Evolutionary conservation across 2,113 vertebrate genomes (phyloP), one percentile per base, ranked within the genome.

Genomic region (Saimiri boliviensis): DNA sequence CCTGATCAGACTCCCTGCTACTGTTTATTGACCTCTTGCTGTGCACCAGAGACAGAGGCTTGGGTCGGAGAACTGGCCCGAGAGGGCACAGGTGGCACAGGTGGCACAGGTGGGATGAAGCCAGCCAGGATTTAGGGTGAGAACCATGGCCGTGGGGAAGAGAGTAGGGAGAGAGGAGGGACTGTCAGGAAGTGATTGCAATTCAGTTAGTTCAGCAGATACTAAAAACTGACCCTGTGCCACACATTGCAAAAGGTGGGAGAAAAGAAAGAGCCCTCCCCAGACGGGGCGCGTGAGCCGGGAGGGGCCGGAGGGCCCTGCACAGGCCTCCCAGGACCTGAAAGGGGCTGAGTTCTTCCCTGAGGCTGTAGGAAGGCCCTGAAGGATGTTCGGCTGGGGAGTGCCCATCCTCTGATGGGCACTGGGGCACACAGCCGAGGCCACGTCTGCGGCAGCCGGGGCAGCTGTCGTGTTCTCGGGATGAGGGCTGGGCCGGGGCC

Each of bases 1-100:
- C 20, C 27, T 35, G 71, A 14, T 32, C 68, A 30, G 77, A 63
- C 54, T 16, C 74, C 16, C 14, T 35, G 1, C 90, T 8, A 8
- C 49, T 0, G 0, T 3, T 10, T 32, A 8, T 11, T 56, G 23
- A 19, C 20, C 37, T 35, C 45, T 23, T 42, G 8, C 19, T 52
- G 25, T 37, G 40, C 19, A 30, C 23, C 25, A 80, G 10, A 5
- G 25, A 47, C 6, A 0, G 52, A 40, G 76, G 35, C 45, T 20
- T 5, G 3, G 70, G 71, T 76, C 49, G 8, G 1, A 20, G 77
- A 35, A 6, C 35, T 56, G 32, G 3, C 35, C 21, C 8, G 21
- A 84, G 17, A 47, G 47, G 47, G 47, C 47, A 47, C 47, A 47
- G 45, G 2, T 13, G 47, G 47, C 47, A 49, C 47, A 47, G 47